Base-by-base conservation (phyloP, 2,888 invertebrate genomes). In the Eupithecia centaureata region DNA sequence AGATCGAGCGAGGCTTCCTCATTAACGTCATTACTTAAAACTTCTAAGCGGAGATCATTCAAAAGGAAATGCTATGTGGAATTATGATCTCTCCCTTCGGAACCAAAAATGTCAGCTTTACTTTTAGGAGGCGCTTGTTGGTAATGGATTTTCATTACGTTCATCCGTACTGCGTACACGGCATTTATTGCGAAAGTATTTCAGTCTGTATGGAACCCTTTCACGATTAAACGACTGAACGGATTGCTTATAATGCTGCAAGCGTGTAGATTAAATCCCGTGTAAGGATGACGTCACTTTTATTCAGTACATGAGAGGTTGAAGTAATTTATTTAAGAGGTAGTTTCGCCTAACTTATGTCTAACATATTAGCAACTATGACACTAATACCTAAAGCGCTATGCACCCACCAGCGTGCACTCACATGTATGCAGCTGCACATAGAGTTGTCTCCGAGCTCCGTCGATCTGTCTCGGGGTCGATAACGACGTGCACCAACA, bases 401-500 rank as follows among this genome's bases (percentile, higher is more conserved):
- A 25, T 51, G 25, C 25, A 18, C 42, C 0, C 25, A 18, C 42
- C 0, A 42, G 25, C 51, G 18, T 8, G 25, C 56, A 30, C 32
- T 15, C 5, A 30, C 28, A 15, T 12, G 28, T 33, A 4, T 56
- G n/a, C 27, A 51, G 18, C 60, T 56, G 56, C 61, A 56, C 59
- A 63, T 67, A 25, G 28, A 54, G 62, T 42, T 62, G 54, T 68
- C 35, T 51, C 28, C 1, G 51, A 61, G 61, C 52, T 32, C 51
- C 35, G 54, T 63, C 63, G 58, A 59, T 64, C 56, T 63, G 35
- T 58, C 57, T 58, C 13, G 63, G 61, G 67, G 63, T 67, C 51
- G 52, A 65, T 67, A 71, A 71, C 63, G 33, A 63, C 59, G 32
- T 65, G 35, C 63, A 30, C 65, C 63, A 58, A 65, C 71, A 71